A percentile compares a stretch with the other conserved stretches of the same genome.
phyloP scores from a whole-genome alignment of 2,888 invertebrate genomes.

The Habrosyne pyritoides region DNA sequence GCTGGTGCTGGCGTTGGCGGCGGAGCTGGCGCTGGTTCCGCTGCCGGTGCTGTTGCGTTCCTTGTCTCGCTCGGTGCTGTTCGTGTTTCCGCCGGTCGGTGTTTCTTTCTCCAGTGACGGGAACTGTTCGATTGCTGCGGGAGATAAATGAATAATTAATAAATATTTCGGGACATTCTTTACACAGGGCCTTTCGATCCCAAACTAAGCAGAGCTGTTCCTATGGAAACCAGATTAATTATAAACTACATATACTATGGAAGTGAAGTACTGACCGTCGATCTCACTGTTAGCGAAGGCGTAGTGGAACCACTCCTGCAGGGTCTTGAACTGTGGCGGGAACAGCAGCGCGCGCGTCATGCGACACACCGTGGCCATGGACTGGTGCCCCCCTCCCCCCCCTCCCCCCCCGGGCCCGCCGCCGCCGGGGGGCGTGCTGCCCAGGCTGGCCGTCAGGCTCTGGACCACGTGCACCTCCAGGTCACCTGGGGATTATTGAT shows the following conservation, averaged over 20 bases:
- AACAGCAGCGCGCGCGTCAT: constrained; percentile 96
- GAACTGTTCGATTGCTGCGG: constrained; percentile 93
- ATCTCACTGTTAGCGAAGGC: constrained; percentile 97
- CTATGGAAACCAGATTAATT: too few species aligned
- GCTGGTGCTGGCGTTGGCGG: constrained; percentile 80
- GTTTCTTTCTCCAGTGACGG: constrained; percentile 92
- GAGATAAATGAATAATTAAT: too few species aligned
- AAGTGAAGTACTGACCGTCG: constrained; percentile 91
- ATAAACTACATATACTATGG: too few species aligned
- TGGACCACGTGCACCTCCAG: constrained; percentile 93
- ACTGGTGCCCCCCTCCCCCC: constrained; percentile 89
- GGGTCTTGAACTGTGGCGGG: constrained; percentile 96
- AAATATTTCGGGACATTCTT: too few species aligned
- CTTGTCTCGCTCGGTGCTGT: constrained; percentile 79
- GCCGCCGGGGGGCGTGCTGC: constrained; percentile 68
- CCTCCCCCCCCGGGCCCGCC: constrained; percentile 83
- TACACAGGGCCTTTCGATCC: too few species aligned
- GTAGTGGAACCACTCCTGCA: constrained; percentile 98
- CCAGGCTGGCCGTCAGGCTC: constrained; percentile 94
- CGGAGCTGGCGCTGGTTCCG: constrained; percentile 20
- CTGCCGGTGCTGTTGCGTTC: constrained; percentile 81
- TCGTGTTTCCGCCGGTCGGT: constrained; percentile 78
- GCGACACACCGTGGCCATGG: constrained; percentile 97
- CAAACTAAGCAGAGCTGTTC: too few species aligned
- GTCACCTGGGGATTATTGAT: constrained; percentile 60